Evolutionary conservation across 2,113 vertebrate species (phyloP), one percentile per base, ranked within the genome.

Genomic region (Pelusios castaneus): DNA sequence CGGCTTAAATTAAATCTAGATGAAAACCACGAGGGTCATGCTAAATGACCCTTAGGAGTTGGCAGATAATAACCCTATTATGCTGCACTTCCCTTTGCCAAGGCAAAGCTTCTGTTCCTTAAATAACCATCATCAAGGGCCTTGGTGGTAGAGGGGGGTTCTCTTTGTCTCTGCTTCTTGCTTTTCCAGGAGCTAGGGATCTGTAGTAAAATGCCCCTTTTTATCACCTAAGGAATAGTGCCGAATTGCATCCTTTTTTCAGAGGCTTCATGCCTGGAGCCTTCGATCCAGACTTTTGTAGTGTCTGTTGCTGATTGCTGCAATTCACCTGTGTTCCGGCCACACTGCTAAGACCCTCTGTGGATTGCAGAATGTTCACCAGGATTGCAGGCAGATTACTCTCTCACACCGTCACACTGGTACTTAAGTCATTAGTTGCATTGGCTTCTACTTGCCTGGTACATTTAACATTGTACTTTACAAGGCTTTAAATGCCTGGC

Each of bases 261-360:
- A 34, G 84, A 27, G 51, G 10, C 24, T 47, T 19, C 21, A 10
- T 17, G 5, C 27, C 63, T 84, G 38, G 49, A 43, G 17, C 11
- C n/a, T 81, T 97, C 91, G 43, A 83, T 84, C 54, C 43, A 82
- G 45, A 29, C 41, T 92, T 94, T 92, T 93, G 8, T 81, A 77
- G 16, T 79, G 60, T 87, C 52, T 87, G 70, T 29, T 17, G 27
- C 83, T 87, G 84, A 79, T 95, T 90, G 60, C 43, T 34, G 2
- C 52, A 82, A 49, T 91, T 90, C 77, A 87, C 19, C 19, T 31
- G 41, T 24, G 12, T 93, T 34, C 78, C 14, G 17, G 54, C 31
- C 63, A 89, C 34, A 17, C 63, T 38, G 49, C 47, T 93, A 84
- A 80, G 58, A 67, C 45, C 22, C 29, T 58, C 7, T 52, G 34